phyloP scores from a whole-genome alignment of 2,888 invertebrate species.

The Drosophila prostipennis region DNA sequence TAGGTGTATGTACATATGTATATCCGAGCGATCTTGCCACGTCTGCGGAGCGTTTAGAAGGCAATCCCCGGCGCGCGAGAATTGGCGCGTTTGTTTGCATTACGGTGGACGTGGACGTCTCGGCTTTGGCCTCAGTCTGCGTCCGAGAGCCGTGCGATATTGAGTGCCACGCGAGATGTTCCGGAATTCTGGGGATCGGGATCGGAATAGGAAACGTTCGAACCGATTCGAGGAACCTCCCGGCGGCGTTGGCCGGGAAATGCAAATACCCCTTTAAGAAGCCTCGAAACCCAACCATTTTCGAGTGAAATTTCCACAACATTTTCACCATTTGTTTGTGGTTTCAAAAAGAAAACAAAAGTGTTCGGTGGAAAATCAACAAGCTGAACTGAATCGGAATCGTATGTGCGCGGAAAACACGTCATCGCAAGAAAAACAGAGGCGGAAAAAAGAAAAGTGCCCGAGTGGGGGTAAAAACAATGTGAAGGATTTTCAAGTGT shows the following conservation, averaged over 20 bases:
- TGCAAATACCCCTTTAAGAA: neutral
- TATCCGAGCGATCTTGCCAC: slow-evolving; percentile 32
- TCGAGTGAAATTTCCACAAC: slow-evolving; percentile 10
- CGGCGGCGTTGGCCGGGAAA: slow-evolving; percentile 5
- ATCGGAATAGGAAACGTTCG: slow-evolving; percentile 14
- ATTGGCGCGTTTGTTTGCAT: slow-evolving; percentile 39
- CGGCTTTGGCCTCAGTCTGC: slow-evolving; percentile 65
- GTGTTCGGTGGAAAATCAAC: slow-evolving; percentile 29
- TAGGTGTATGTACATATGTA: neutral
- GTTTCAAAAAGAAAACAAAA: slow-evolving; percentile 10
- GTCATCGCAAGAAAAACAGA: slow-evolving; percentile 57
- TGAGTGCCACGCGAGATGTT: slow-evolving; percentile 60
- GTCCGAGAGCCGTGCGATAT: slow-evolving; percentile 68
- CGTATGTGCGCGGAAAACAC: slow-evolving; percentile 52
- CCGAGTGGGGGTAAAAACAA: slow-evolving; percentile 11
- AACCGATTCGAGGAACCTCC: slow-evolving; percentile 13
- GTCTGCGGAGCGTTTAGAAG: slow-evolving; percentile 43
- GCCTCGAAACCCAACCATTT: neutral
- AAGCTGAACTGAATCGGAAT: slow-evolving; percentile 15
- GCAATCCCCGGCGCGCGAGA: slow-evolving; percentile 40
- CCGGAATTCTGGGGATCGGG: slow-evolving; percentile 53
- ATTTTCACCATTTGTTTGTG: slow-evolving; percentile 11
- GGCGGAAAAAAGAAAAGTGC: slow-evolving; percentile 20
- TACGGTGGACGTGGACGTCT: slow-evolving; percentile 22
- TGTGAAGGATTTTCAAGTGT: slow-evolving; percentile 39